Evolutionary conservation across 2,797 vertebrate genomes (phyloP).

Genomic region (Brachymystax lenok): DNA sequence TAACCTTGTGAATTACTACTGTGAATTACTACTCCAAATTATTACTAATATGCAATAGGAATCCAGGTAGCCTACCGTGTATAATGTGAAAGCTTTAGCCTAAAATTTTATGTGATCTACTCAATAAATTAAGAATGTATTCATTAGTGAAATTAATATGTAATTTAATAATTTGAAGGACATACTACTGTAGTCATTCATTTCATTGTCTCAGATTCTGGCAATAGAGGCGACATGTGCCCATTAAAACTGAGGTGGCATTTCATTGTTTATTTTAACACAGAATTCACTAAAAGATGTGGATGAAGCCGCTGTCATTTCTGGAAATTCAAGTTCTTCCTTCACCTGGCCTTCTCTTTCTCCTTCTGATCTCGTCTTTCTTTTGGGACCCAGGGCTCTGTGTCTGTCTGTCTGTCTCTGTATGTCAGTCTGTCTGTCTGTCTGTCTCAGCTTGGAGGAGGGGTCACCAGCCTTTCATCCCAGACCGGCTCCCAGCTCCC

Average conservation of each 20-base stretch:
- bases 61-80: neutral
- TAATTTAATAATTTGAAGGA: neutral
- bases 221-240: neutral
- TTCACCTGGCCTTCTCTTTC: neutral
- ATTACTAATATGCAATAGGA: no score
- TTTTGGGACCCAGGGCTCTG: slow-evolving; percentile 6
- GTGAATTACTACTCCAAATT: neutral
- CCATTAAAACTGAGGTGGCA: neutral
- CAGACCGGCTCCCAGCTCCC: slow-evolving; percentile 9
- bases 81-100: neutral
- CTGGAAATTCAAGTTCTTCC: neutral
- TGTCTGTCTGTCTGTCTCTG: neutral
- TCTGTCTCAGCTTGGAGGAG: slow-evolving; percentile 1
- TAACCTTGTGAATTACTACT: slow-evolving; percentile 1
- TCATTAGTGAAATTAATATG: neutral
- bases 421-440: neutral
- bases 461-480: slow-evolving; percentile 4
- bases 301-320: neutral
- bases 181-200: neutral
- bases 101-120: neutral
- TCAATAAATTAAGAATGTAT: neutral
- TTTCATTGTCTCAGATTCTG: neutral
- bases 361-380: neutral
- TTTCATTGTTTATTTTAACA: neutral
- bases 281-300: neutral